These are phyloP conservation scores for Orthonychiurus folsomi DNA, from an alignment of 2,888 invertebrate species.

Conservation along the genomic window DNA sequence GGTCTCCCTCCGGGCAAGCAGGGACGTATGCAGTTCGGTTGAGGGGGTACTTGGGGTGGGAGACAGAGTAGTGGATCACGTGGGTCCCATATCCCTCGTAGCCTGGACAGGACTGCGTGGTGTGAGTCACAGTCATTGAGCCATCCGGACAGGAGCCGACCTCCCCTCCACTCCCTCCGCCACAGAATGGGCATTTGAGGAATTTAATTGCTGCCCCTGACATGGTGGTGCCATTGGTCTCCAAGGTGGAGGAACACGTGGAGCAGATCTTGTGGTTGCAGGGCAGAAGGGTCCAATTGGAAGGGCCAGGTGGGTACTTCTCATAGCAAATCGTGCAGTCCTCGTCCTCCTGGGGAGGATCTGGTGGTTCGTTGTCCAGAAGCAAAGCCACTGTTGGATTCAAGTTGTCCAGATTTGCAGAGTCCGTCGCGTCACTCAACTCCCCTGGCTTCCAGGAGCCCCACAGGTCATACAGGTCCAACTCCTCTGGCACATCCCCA, in stretches of 20 bases:
- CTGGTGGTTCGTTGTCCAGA: too few species aligned
- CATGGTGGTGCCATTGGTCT: slow-evolving; percentile 5
- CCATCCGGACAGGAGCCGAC: slow-evolving; percentile 13
- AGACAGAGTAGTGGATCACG: not conserved
- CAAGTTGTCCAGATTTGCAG: too few species aligned
- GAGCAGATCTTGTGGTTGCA: slow-evolving; percentile 8
- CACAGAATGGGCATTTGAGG: slow-evolving; percentile 12
- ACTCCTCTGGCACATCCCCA: too few species aligned
- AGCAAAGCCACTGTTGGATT: too few species aligned
- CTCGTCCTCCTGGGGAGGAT: too few species aligned
- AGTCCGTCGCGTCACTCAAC: too few species aligned
- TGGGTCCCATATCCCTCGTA: not conserved
- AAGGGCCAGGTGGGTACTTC: not conserved
- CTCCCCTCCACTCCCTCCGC: not conserved
- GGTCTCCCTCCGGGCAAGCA: not conserved
- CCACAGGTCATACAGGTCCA: too few species aligned
- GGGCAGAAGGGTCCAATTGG: not conserved
- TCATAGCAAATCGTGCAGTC: not conserved
- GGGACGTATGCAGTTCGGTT: slow-evolving; percentile 10
- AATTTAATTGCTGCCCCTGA: slow-evolving; percentile 3
- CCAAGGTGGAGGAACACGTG: not conserved
- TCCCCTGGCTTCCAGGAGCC: too few species aligned
- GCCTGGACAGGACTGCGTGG: not conserved
- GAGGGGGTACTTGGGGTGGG: not conserved
- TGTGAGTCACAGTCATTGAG: slow-evolving; percentile 1